phyloP scores from a whole-genome alignment of 1,140 invertebrate species.

The Camponotus floridanus region DNA sequence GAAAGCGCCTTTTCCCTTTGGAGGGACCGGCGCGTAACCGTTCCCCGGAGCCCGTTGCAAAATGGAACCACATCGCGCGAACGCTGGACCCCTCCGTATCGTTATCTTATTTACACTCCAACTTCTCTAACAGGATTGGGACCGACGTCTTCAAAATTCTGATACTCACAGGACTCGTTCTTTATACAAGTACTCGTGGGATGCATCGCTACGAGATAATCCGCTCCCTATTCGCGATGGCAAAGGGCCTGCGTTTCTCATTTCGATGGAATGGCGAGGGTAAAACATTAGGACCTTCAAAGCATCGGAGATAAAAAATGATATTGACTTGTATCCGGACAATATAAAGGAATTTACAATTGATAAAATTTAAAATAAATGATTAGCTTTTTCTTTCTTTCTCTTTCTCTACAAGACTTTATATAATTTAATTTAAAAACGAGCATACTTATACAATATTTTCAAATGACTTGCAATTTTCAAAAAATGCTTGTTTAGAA shows the following conservation, averaged over 20 bases:
- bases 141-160: conserved; percentile 41
- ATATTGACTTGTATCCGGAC: background rate
- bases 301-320: background rate
- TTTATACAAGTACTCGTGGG: background rate
- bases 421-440: conserved; percentile 2
- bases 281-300: background rate
- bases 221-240: background rate
- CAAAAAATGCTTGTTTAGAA: background rate
- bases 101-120: conserved; percentile 60
- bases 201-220: background rate
- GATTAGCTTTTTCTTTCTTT: too few species aligned
- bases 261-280: background rate
- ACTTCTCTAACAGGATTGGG: conserved; percentile 18
- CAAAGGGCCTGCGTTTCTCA: background rate
- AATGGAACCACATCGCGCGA: conserved; percentile 46
- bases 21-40: conserved; percentile 64
- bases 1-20: conserved; percentile 64
- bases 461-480: background rate
- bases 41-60: conserved; percentile 64
- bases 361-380: background rate
- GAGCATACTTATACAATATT: background rate
- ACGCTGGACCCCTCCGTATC: conserved; percentile 26
- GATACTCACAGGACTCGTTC: conserved; percentile 9
- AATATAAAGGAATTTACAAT: background rate
- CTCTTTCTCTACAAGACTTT: background rate